These are phyloP conservation scores for Nycticebus coucang DNA, from an alignment of 2,113 vertebrate species.

Conservation along the genomic window DNA sequence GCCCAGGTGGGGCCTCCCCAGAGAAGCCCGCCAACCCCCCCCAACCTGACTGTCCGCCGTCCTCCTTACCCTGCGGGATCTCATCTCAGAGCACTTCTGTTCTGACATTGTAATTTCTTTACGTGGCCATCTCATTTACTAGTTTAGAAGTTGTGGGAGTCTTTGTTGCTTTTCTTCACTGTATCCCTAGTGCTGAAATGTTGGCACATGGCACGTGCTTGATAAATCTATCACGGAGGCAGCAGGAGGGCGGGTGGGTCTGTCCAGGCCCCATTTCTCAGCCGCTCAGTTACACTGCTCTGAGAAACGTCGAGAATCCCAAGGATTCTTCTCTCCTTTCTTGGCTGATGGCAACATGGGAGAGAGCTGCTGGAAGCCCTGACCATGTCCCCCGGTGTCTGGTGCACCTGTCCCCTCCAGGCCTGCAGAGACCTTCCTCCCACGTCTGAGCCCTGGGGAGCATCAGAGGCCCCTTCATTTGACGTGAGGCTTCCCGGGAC, in stretches of 20 bases:
- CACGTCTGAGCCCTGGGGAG: background rate
- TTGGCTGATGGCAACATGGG: background rate
- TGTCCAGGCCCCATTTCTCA: background rate
- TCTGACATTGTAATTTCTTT: background rate
- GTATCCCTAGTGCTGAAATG: background rate
- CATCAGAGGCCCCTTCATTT: background rate
- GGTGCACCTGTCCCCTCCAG: background rate
- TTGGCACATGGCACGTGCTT: background rate
- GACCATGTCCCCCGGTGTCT: background rate
- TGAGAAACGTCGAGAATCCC: background rate
- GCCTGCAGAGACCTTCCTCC: background rate
- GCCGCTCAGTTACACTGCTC: background rate
- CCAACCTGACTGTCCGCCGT: background rate
- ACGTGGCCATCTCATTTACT: background rate
- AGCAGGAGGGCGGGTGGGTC: background rate
- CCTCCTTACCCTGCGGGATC: background rate
- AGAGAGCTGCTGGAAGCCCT: background rate
- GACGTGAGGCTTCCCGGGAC: conserved; percentile 16
- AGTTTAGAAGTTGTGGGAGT: background rate
- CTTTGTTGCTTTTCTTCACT: background rate
- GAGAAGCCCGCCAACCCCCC: background rate
- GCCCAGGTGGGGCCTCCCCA: background rate
- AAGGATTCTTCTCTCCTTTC: background rate
- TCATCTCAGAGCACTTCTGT: background rate
- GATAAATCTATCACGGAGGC: background rate